These are phyloP conservation scores for Saturnia japonica DNA, from an alignment of 2,888 invertebrate genomes.

Conservation along the genomic window DNA sequence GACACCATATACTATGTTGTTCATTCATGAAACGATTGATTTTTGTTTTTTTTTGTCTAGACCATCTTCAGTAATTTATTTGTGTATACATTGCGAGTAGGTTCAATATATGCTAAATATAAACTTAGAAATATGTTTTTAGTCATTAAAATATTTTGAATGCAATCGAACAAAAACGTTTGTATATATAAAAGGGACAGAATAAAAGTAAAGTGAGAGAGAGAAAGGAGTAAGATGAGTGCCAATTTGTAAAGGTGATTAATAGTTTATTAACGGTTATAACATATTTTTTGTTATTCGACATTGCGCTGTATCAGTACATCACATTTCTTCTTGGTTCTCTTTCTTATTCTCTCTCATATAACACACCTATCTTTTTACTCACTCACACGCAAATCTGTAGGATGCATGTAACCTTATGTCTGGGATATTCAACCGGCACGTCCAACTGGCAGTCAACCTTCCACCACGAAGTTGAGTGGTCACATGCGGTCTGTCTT, in stretches of 20 bases:
- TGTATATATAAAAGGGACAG: neutral
- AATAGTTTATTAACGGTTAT: neutral
- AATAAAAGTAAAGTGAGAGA: neutral
- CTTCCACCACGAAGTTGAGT: too few relatives aligned
- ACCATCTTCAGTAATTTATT: neutral
- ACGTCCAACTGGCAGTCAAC: too few relatives aligned
- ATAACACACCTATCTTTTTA: too few relatives aligned
- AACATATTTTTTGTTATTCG: too few relatives aligned
- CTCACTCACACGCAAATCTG: too few relatives aligned
- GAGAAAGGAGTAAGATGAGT: neutral
- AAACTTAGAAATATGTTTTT: neutral
- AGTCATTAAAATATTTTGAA: neutral
- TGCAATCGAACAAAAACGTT: neutral
- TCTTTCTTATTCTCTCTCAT: too few relatives aligned
- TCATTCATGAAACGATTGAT: neutral
- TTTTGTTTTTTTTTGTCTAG: neutral
- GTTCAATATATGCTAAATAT: neutral
- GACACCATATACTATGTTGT: conserved; percentile 2
- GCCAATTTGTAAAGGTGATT: neutral
- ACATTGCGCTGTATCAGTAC: too few relatives aligned
- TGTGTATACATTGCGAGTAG: neutral
- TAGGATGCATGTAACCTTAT: too few relatives aligned
- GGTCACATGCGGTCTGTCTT: too few relatives aligned
- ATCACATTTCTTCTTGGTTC: too few relatives aligned
- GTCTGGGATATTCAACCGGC: too few relatives aligned